A percentile compares a stretch with the other conserved stretches of the same genome.
Conservation (phyloP, 2,797 vertebrate genomes). For the Acanthis flammea region DNA sequence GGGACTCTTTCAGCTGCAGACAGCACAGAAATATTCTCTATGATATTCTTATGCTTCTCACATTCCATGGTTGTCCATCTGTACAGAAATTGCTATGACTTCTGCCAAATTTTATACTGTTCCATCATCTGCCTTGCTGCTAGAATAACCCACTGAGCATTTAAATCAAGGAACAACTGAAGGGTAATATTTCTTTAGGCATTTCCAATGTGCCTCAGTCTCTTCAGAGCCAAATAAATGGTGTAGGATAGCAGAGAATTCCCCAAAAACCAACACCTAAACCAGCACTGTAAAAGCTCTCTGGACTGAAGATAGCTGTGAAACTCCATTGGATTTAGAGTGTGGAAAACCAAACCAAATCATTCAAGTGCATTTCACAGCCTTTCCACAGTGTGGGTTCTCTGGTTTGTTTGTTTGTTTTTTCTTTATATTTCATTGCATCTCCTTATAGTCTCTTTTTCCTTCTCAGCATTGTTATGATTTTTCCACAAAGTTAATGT, state of each 20-base stretch:
- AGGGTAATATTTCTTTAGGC: not conserved
- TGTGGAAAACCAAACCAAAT: not conserved
- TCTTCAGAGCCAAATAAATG: not conserved
- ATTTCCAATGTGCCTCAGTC: not conserved
- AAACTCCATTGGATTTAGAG: not conserved
- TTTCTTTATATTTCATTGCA: not conserved
- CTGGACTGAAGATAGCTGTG: not conserved
- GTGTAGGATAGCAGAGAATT: not conserved
- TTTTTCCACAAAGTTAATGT: not conserved
- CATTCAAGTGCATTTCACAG: not conserved
- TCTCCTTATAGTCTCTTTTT: not conserved
- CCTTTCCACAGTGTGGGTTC: not conserved
- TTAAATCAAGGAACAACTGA: not conserved
- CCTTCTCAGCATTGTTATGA: fast-evolving
- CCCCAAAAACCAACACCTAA: not conserved
- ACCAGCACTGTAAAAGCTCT: not conserved
- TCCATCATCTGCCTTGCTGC: not conserved
- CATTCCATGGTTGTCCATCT: not conserved
- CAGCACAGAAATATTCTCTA: not conserved
- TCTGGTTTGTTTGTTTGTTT: not conserved
- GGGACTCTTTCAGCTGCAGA: not conserved
- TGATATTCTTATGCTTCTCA: not conserved
- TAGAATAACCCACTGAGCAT: not conserved
- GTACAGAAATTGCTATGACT: not conserved
- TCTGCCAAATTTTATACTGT: not conserved